Conservation (phyloP, 1,140 invertebrate species). For the Brachionus paranguensis region DNA sequence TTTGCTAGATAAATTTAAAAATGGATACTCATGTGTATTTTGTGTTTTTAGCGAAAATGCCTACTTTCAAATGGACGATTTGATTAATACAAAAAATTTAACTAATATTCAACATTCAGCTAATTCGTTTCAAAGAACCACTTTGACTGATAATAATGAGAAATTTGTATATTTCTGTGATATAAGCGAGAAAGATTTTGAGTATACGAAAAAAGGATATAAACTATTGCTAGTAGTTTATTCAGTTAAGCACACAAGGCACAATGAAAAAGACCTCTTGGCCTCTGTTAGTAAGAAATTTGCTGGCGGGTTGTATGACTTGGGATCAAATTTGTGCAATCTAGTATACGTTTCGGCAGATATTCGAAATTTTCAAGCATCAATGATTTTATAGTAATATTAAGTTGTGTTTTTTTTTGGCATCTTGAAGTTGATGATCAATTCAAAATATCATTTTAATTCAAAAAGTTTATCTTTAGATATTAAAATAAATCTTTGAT, state of each 20-base stretch:
- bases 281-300: slow-evolving; percentile 5
- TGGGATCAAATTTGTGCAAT: slow-evolving; percentile 36
- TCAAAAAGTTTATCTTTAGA: too few species aligned
- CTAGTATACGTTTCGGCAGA: not conserved
- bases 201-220: slow-evolving; percentile 11
- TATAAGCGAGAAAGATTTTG: slow-evolving; percentile 33
- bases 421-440: too few species aligned
- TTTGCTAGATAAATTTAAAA: not conserved
- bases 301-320: slow-evolving; percentile 2
- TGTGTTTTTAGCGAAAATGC: slow-evolving; percentile 3
- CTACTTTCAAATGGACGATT: not conserved
- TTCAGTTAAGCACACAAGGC: not conserved
- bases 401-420: not conserved
- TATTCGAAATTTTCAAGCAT: slow-evolving; percentile 9
- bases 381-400: slow-evolving; percentile 23
- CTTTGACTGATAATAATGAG: not conserved
- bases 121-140: not conserved
- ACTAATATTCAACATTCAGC: not conserved
- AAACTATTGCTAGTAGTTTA: slow-evolving; percentile 28
- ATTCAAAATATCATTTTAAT: too few species aligned
- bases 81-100: not conserved
- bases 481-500: too few species aligned
- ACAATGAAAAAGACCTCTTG: not conserved
- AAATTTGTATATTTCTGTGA: slow-evolving; percentile 36
- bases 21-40: not conserved